phyloP scores from a whole-genome alignment of 2,797 vertebrate genomes.

The Mico argentatus region DNA sequence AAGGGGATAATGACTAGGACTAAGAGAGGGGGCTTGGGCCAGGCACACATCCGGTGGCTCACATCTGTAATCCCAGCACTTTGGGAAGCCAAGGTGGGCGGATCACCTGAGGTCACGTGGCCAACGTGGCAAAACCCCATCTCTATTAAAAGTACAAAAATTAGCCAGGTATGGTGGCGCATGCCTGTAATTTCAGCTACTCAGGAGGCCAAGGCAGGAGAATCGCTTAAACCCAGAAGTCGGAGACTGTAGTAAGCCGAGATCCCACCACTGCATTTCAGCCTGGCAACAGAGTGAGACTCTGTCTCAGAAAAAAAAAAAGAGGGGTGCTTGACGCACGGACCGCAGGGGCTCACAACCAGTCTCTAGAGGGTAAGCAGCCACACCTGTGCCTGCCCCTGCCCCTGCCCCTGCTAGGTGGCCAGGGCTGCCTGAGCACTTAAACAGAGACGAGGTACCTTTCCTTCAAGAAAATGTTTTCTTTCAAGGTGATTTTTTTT shows the following conservation, averaged over 20 bases:
- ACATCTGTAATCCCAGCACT: neutral
- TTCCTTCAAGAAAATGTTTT: neutral
- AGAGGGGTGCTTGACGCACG: neutral
- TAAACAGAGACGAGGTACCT: neutral
- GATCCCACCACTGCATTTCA: neutral
- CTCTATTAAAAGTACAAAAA: neutral
- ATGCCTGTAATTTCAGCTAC: neutral
- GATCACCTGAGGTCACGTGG: neutral
- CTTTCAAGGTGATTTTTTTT: neutral
- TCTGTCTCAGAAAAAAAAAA: neutral
- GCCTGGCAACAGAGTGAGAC: no score
- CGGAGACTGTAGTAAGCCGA: neutral
- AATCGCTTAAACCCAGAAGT: neutral
- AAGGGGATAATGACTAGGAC: neutral
- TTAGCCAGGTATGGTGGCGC: neutral
- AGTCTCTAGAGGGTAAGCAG: neutral
- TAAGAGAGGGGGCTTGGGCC: neutral
- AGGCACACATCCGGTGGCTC: neutral
- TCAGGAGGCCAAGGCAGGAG: neutral
- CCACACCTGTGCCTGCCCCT: no score
- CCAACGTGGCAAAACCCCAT: neutral
- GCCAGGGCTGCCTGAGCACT: neutral
- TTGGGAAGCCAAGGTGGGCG: neutral
- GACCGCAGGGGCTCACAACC: neutral
- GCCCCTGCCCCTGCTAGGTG: accelerated